A percentile compares a stretch with the other conserved stretches of the same genome.
These are phyloP conservation scores for Pararge aegeria DNA, from an alignment of 1,140 invertebrate species.

Conservation along the genomic window DNA sequence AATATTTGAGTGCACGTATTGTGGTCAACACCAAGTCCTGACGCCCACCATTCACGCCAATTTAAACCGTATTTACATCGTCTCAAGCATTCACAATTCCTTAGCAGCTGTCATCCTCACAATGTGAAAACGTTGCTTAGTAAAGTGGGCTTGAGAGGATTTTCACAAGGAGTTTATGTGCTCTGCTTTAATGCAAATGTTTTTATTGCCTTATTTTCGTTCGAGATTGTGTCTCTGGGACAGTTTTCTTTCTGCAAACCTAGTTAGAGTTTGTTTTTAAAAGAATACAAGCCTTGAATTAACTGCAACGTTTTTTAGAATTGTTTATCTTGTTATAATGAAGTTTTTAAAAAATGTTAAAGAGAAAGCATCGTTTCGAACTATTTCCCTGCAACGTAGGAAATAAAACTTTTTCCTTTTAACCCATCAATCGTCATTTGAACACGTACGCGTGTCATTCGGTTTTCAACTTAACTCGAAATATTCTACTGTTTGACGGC, in stretches of 20 bases:
- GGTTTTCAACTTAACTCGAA: too few species aligned
- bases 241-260: background rate
- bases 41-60: background rate
- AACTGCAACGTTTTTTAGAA: too few species aligned
- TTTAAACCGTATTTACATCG: slow-evolving; percentile 6
- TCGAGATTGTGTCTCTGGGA: background rate
- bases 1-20: slow-evolving; percentile 13
- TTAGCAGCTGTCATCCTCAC: background rate
- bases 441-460: too few species aligned
- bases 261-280: background rate
- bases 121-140: background rate
- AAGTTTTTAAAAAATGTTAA: too few species aligned
- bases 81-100: background rate
- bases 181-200: slow-evolving; percentile 16
- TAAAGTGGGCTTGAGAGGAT: slow-evolving; percentile 15
- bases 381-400: too few species aligned
- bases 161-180: slow-evolving; percentile 7
- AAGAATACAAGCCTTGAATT: too few species aligned
- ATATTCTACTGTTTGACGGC: too few species aligned
- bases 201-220: slow-evolving; percentile 5
- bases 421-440: too few species aligned
- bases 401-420: too few species aligned
- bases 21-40: slow-evolving; percentile 11
- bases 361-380: too few species aligned
- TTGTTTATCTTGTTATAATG: too few species aligned